Evolutionary conservation across 2,797 vertebrate species (phyloP).

Genomic region (Enteromius fasciolatus): DNA sequence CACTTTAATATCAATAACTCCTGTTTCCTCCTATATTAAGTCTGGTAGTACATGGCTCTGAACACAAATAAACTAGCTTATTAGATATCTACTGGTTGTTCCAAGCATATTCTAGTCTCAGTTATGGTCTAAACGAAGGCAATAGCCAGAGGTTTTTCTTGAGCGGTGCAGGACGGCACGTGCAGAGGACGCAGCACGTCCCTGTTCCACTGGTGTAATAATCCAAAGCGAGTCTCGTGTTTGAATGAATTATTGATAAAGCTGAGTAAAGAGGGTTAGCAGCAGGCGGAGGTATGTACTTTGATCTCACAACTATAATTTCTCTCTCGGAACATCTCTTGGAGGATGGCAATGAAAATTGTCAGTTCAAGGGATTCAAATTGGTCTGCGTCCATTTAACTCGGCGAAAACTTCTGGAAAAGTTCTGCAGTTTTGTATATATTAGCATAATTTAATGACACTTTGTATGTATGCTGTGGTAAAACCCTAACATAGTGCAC

Average conservation of each 20-base stretch:
- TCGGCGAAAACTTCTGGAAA: constrained; percentile 40
- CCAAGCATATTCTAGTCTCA: not conserved
- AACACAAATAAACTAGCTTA: not conserved
- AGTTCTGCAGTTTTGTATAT: constrained; percentile 1
- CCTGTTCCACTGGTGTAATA: constrained; percentile 53
- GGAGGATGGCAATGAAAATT: constrained; percentile 37
- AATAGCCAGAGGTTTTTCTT: not conserved
- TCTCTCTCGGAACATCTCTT: constrained; percentile 41
- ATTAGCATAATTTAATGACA: constrained; percentile 44
- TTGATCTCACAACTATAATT: constrained; percentile 56
- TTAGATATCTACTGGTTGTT: not conserved
- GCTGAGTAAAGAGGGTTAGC: constrained; percentile 38
- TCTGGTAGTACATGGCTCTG: not conserved
- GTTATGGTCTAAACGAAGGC: not conserved
- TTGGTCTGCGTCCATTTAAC: constrained; percentile 30
- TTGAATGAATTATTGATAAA: constrained; percentile 59
- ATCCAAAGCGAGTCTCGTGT: constrained; percentile 44
- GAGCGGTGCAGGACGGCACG: not conserved
- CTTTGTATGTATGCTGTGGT: not conserved
- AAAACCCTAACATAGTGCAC: not conserved
- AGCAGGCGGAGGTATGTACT: constrained; percentile 48
- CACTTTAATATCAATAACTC: not conserved
- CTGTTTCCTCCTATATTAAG: not conserved
- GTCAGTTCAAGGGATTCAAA: constrained; percentile 42
- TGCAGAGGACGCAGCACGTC: constrained; percentile 34